Percentiles rank a stretch among this genome's conserved stretches.
Evolutionary conservation across 2,797 vertebrate species (phyloP).

Genomic region (Rhynchonycteris naso): DNA sequence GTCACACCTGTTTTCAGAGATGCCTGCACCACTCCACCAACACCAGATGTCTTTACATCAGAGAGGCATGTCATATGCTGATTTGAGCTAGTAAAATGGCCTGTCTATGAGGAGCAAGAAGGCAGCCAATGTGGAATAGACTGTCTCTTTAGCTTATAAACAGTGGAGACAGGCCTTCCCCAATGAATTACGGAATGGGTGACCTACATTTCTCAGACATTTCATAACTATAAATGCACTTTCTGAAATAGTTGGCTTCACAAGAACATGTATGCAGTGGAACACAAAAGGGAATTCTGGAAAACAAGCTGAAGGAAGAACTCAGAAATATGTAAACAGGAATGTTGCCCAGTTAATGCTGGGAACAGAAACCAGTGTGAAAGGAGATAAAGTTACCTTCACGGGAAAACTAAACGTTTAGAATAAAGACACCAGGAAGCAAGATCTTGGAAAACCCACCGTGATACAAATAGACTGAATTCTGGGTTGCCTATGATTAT

Average conservation of each 20-base stretch:
- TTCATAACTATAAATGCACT: not conserved
- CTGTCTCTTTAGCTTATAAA: not conserved
- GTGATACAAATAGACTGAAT: not conserved
- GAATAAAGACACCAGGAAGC: not conserved
- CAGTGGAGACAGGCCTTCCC: not conserved
- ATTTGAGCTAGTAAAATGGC: not conserved
- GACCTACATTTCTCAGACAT: not conserved
- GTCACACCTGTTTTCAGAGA: not conserved
- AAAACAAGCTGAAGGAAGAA: not conserved
- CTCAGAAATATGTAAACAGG: not conserved
- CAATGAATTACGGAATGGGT: not conserved
- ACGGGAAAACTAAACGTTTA: not conserved
- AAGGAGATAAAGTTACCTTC: not conserved
- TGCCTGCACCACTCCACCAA: not conserved
- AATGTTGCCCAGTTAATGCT: not conserved
- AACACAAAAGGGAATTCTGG: not conserved
- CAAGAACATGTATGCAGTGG: not conserved
- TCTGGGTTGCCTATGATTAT: not conserved
- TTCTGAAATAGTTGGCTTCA: not conserved
- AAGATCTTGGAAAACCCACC: not conserved
- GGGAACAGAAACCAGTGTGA: not conserved
- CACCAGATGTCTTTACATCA: not conserved
- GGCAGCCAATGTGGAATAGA: not conserved
- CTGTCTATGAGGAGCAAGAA: conserved; percentile 18
- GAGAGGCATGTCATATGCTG: not conserved